Base-by-base conservation (phyloP, 2,113 vertebrate genomes). In the Nasalis larvatus region DNA sequence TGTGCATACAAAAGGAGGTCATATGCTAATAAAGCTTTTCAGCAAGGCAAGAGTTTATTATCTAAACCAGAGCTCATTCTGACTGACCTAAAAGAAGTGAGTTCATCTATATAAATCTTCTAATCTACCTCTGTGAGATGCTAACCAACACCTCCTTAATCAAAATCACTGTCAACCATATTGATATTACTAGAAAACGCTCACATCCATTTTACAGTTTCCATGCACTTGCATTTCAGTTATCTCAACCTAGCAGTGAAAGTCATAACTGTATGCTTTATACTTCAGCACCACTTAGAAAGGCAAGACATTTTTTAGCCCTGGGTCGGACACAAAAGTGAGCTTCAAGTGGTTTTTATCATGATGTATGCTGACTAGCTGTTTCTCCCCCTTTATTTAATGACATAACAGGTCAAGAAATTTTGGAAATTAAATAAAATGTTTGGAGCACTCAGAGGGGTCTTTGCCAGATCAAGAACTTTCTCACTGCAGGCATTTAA, bases 321-420 rank as follows among this genome's bases (percentile, higher is more conserved):
- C 3, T 10, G 25, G 37, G 25, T 45, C 18, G 77, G 49, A 93
- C 56, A 92, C 42, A 54, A 92, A 89, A 77, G 93, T 88, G 82
- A 84, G 94, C 49, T 66, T 71, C 78, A 10, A 89, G 82, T 35
- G 92, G 56, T 66, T 91, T 91, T 92, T 76, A 92, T 80, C 25
- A 54, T 3, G n/a, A 91, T 18, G 76, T 52, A 54, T 14, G 18
- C 25, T 27, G n/a, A 63, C 89, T 49, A 30, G 68, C 1, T 42
- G 42, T 58, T 30, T 35, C 21, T 7, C 8, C 10, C n/a, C 49
- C 74, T 92, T 89, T 86, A 82, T 86, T 87, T 84, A 93, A 81
- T 60, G 58, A 40, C 14, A 49, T 32, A 73, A 74, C 12, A 47
- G 42, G 52, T 40, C 21, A 60, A 71, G n/a, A 77, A 58, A 93